These are phyloP conservation scores for Melitaea cinxia DNA, from an alignment of 1,140 invertebrate species.

Conservation along the genomic window DNA sequence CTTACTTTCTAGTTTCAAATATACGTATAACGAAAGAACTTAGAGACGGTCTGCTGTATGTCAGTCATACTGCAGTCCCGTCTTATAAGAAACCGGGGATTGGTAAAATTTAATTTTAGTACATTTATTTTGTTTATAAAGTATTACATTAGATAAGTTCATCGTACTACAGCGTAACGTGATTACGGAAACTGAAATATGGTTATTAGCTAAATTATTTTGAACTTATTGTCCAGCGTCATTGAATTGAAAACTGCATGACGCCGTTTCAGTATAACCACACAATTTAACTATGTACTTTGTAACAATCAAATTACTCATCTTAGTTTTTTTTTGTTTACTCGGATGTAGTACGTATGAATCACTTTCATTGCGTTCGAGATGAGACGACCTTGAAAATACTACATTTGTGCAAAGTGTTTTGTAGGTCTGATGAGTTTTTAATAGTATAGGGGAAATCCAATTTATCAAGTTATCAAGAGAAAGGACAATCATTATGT, in stretches of 20 bases:
- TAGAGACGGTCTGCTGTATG: too few species aligned
- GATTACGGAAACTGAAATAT: slow-evolving; percentile 10
- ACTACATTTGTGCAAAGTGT: neutral
- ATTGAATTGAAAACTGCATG: neutral
- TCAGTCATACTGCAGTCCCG: too few species aligned
- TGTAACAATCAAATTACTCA: slow-evolving; percentile 46
- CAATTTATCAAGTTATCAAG: too few species aligned
- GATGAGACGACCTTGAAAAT: slow-evolving; percentile 26
- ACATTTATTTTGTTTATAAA: neutral
- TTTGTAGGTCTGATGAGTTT: neutral
- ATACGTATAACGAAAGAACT: too few species aligned
- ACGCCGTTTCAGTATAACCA: neutral
- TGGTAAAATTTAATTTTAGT: too few species aligned
- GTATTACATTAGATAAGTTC: slow-evolving; percentile 3
- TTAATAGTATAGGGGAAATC: neutral
- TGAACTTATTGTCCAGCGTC: neutral
- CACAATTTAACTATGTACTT: neutral
- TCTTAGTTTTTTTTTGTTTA: slow-evolving; percentile 40
- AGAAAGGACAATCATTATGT: too few species aligned
- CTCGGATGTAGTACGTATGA: slow-evolving; percentile 39
- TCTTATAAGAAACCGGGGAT: too few species aligned
- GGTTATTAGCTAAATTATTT: neutral
- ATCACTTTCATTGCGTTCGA: slow-evolving; percentile 47
- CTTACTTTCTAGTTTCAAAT: too few species aligned
- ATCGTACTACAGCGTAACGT: neutral